Evolutionary conservation across 2,888 invertebrate species (phyloP), one percentile per base, ranked within the genome.

Genomic region (Parnassius mnemosyne): DNA sequence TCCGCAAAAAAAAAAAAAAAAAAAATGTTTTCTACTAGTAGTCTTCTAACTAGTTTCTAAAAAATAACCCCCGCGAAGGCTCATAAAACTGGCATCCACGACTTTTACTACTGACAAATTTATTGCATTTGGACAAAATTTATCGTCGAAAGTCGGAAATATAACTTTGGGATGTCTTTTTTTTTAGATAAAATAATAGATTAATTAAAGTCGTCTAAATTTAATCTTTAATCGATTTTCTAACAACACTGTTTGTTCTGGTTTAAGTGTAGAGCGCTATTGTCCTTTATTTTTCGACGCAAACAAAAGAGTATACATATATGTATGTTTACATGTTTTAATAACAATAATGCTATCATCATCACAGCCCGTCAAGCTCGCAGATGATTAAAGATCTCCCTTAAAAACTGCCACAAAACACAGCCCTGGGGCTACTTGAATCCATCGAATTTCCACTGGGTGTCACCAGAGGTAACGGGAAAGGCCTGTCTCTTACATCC

Each of bases 31-130:
- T 20, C 20, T 20, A 20, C 7, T 5, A 34, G 34, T 34, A 34
- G 34, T 34, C 34, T 7, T 34, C 7, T 34, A 34, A 34, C 34
- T 34, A 34, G 61, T 56, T 25, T 53, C 49, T 47, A 58, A 58
- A 61, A 47, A 49, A 57, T 56, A 47, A 62, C 50, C 43, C 47
- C 53, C 53, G 54, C 57, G 49, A 25, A 34, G 44, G 16, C 47
- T 50, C 53, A 54, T 62, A 50, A 62, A 57, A 62, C 50, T 54
- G 44, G 58, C 62, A 51, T 62, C 50, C 49, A 57, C 52, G 56
- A 56, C 57, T 16, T 58, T 58, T 58, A 62, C 53, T 58, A 25
- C 62, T 53, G n/a, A 54, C 34, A 50, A 62, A 58, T 58, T 62
- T 62, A 61, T 53, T 57, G 53, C 49, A 49, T 61, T 57, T 61